Evolutionary conservation across 2,888 invertebrate species (phyloP).

Genomic region (Cryptosula pallasiana): DNA sequence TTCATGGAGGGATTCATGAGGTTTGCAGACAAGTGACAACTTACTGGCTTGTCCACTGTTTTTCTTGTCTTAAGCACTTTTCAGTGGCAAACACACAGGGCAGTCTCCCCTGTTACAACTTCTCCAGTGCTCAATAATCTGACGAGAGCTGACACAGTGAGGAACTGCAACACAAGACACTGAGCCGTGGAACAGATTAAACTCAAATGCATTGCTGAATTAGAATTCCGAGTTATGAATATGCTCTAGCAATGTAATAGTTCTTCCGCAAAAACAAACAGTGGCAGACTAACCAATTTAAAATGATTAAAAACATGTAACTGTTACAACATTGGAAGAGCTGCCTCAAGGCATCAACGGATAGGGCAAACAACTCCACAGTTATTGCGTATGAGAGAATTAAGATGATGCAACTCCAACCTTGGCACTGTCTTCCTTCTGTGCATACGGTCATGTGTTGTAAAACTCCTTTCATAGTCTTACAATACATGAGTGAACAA

Average conservation of each 20-base stretch:
- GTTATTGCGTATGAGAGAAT: too few relatives aligned
- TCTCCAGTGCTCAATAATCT: constrained; percentile 99
- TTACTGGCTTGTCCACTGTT: constrained; percentile 10
- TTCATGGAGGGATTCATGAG: too few relatives aligned
- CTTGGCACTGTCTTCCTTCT: constrained; percentile 63
- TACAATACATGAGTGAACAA: constrained; percentile 94
- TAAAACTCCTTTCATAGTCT: constrained; percentile 97
- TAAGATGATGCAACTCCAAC: too few relatives aligned
- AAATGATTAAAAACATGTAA: too few relatives aligned
- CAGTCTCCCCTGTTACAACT: constrained; percentile 92
- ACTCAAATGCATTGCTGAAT: too few relatives aligned
- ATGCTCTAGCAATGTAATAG: too few relatives aligned
- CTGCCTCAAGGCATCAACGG: too few relatives aligned
- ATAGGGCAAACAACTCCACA: too few relatives aligned
- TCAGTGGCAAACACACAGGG: constrained; percentile 94
- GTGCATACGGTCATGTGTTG: constrained; percentile 97
- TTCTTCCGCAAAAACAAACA: too few relatives aligned
- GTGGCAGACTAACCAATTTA: too few relatives aligned
- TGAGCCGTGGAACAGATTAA: not conserved
- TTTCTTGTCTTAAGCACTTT: constrained; percentile 64
- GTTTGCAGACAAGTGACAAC: not conserved
- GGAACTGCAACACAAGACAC: constrained; percentile 68
- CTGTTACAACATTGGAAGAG: too few relatives aligned
- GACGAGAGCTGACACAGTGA: constrained; percentile 96
- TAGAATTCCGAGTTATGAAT: too few relatives aligned